Evolutionary conservation across 2,113 vertebrate genomes (phyloP).

Genomic region (Falco punctatus): DNA sequence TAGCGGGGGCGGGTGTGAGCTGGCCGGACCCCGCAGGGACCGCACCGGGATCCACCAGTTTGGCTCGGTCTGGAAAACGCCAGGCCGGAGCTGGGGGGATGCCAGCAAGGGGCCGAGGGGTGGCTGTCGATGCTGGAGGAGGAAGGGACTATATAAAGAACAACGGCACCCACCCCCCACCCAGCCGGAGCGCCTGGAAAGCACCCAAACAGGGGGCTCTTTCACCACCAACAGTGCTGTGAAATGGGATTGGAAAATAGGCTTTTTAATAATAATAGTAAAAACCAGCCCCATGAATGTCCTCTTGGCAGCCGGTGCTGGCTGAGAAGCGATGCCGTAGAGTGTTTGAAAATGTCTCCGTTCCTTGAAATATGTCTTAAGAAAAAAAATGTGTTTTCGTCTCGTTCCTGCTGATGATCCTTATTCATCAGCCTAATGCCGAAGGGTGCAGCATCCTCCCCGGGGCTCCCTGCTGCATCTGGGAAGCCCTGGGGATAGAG

Average conservation of each 20-base stretch:
- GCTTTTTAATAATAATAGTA: constrained; percentile 59
- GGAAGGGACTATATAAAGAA: background rate
- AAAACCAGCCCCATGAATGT: background rate
- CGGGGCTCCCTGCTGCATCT: background rate
- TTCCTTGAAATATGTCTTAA: background rate
- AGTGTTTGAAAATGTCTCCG: constrained; percentile 31
- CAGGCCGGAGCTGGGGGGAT: background rate
- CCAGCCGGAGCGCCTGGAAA: background rate
- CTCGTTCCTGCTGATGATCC: background rate
- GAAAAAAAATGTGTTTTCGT: background rate
- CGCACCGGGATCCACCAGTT: background rate
- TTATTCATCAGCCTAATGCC: background rate
- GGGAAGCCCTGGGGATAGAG: background rate
- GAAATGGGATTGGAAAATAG: constrained; percentile 41
- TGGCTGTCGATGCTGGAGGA: background rate
- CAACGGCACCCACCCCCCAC: background rate
- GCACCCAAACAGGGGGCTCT: constrained; percentile 33
- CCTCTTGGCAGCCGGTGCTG: constrained; percentile 43
- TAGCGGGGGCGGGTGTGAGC: rapidly evolving
- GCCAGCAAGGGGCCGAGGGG: background rate
- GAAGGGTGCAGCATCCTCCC: background rate
- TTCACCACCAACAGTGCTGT: constrained; percentile 18
- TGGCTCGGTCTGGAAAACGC: background rate
- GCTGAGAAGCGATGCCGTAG: constrained; percentile 30
- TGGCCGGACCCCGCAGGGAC: background rate